Evolutionary conservation across 2,113 vertebrate species (phyloP), one percentile per base, ranked within the genome.

Genomic region (Salvelinus fontinalis): DNA sequence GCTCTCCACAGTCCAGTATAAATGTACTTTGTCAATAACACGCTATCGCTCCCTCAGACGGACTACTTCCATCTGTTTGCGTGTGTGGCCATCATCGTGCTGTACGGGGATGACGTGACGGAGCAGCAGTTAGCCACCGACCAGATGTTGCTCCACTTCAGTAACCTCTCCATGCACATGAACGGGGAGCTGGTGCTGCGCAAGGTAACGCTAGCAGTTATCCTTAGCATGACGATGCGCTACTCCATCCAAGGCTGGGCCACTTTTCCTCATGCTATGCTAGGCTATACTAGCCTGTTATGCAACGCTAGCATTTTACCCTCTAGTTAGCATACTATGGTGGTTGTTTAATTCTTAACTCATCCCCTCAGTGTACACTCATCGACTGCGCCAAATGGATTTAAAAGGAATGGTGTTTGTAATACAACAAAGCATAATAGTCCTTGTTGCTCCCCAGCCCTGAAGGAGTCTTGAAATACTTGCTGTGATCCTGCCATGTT

Each of bases 41-140:
- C 3, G 3, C 51, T 18, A 5, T 54, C 16, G 1, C 51, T 54
- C 29, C 48, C 57, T 51, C 85, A 99, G 98, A 99, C 97, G 0
- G 98, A 99, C 87, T 99, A 99, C 87, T 99, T 99, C 92, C 98
- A 99, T 92, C 95, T 99, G 72, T 99, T 99, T 75, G 92, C 99
- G 87, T 99, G 97, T 0, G 96, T 98, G 87, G 96, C 97, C 89
- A 97, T 99, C 66, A 96, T 99, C 78, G 95, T 95, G 82, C 94
- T 99, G 51, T 99, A 99, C 0, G 97, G 98, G 18, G 97, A 99
- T 4, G 97, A 98, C 0, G 97, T 99, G 81, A 94, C 96, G 0
- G 97, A 99, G 59, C 97, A 97, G 72, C 97, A 96, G 86, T 93
- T 99, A 75, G 93, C 95, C 78, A 95, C 97, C 0, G 98, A 99